These are phyloP conservation scores for Caenorhabditis virilis DNA, from an alignment of 2,888 invertebrate genomes.

Conservation along the genomic window DNA sequence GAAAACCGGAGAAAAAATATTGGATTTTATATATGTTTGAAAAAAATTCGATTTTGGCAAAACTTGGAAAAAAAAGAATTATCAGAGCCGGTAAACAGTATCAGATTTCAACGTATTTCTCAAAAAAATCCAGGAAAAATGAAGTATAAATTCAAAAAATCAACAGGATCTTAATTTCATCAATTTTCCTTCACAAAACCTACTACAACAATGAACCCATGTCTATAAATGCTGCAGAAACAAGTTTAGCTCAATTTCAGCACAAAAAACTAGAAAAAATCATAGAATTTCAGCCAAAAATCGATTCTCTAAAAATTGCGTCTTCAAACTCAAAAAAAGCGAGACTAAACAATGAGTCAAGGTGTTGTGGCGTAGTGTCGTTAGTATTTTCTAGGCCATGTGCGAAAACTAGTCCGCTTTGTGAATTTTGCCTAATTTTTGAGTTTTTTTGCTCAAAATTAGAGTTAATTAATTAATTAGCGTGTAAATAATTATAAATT, in stretches of 20 bases:
- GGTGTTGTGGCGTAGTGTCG: neutral
- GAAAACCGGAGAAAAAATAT: too few relatives aligned
- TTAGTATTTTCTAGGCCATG: neutral
- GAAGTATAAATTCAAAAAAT: neutral
- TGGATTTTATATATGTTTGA: too few relatives aligned
- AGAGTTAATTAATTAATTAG: too few relatives aligned
- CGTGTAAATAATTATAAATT: too few relatives aligned
- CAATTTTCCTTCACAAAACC: neutral
- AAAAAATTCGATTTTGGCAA: conserved; percentile 1
- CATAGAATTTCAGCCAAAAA: neutral
- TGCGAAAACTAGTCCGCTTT: conserved; percentile 1
- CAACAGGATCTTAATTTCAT: neutral
- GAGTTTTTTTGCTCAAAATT: too few relatives aligned
- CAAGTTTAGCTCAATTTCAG: neutral
- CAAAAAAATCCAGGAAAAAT: neutral
- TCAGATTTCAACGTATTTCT: too few relatives aligned
- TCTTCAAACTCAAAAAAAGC: too few relatives aligned
- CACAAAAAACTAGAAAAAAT: neutral
- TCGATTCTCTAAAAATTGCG: too few relatives aligned
- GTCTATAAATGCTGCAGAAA: neutral
- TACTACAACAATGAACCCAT: too few relatives aligned
- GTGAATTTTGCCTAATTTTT: conserved; percentile 1
- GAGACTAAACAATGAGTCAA: neutral
- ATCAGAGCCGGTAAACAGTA: too few relatives aligned
- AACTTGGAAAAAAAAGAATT: too few relatives aligned